phyloP scores from a whole-genome alignment of 2,113 vertebrate species.

The Mastomys natalensis region DNA sequence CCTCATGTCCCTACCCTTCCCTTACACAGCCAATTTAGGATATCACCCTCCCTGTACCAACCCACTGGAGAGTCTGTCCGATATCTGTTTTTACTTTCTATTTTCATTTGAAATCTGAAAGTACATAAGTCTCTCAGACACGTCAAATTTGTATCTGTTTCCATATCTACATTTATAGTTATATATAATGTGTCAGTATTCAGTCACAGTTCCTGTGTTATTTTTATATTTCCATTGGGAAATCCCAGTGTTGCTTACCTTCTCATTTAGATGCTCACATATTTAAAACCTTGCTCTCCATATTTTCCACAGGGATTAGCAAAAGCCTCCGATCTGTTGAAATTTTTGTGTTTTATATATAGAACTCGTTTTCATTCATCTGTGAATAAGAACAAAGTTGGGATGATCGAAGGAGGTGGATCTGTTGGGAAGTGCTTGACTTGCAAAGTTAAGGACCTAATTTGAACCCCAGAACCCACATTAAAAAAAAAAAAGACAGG shows the following conservation, averaged over 20 bases:
- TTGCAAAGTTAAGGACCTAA: not conserved
- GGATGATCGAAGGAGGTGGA: not conserved
- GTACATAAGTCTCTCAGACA: not conserved
- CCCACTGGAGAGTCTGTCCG: not conserved
- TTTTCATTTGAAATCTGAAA: not conserved
- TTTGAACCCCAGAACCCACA: not conserved
- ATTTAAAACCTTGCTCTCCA: not conserved
- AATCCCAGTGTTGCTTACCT: not conserved
- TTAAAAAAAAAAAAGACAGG: no score
- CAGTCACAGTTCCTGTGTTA: not conserved
- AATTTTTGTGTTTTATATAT: not conserved
- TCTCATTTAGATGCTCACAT: not conserved
- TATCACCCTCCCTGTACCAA: accelerated
- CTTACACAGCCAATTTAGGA: not conserved
- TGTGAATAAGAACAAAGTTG: not conserved
- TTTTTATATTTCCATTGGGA: not conserved
- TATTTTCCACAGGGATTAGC: not conserved
- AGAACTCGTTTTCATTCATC: not conserved
- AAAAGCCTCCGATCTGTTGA: not conserved
- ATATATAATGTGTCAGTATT: not conserved
- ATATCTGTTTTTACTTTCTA: not conserved
- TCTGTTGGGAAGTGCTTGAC: not conserved
- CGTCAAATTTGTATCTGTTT: not conserved
- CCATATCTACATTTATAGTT: not conserved
- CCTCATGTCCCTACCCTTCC: accelerated